Evolutionary conservation across 2,888 invertebrate species (phyloP), one percentile per base, ranked within the genome.

Genomic region (Cecidostiba fungosa): DNA sequence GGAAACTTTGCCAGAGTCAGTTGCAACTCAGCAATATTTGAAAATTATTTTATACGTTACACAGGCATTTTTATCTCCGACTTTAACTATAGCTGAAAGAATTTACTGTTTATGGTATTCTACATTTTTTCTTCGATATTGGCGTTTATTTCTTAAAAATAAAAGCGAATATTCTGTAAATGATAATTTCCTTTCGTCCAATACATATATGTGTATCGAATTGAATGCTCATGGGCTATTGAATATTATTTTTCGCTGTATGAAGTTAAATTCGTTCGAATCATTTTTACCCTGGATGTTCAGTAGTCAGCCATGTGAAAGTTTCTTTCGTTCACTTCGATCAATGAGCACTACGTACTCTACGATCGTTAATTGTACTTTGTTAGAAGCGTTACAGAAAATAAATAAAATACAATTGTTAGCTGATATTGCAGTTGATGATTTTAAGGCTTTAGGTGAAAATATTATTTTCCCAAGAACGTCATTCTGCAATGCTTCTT

Each of bases 171-270:
- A 85, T 70, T 86, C 87, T 19, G 54, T 85, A 23, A 66, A 81
- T 12, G 85, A 87, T 14, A 87, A 89, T 82, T 89, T 87, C 76
- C 77, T 89, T 29, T 86, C 87, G 2, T 54, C 82, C 14, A 89
- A 89, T 85, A 79, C 83, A 26, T 88, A 88, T 69, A 23, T 82
- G 12, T 87, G 86, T 78, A 81, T 89, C 54, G 88, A 89, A 86
- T 74, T 89, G 12, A 88, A 89, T 85, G 86, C 79, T n/a, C 88
- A 88, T 73, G 72, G 80, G 66, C 26, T 89, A 43, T 19, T 89
- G 6, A 86, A 86, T 78, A 29, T 80, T 47, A 43, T 87, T 69
- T 78, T 87, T 26, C 43, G 77, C 36, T 86, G 70, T 19, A 78
- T 59, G 39, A 36, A 83, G 50, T 39, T 19, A 12, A 79, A 83